Conservation (phyloP, 2,113 vertebrate genomes). For the Tauraco erythrolophus region DNA sequence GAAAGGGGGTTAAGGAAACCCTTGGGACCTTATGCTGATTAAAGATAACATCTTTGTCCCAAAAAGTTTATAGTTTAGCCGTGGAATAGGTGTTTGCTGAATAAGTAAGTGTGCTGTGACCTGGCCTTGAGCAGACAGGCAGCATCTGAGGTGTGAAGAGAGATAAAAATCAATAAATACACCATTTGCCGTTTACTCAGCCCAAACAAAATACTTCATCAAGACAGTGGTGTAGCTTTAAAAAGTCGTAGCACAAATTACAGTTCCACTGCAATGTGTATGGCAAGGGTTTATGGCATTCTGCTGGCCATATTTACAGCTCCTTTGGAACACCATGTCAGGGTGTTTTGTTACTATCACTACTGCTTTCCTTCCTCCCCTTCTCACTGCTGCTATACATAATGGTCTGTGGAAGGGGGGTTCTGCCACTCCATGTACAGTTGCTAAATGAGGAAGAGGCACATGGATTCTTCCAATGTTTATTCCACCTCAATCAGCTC, state of each 20-base stretch:
- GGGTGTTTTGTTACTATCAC: background rate
- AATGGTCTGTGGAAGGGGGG: background rate
- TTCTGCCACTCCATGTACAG: background rate
- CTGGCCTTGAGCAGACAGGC: background rate
- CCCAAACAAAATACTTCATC: slow-evolving; percentile 36
- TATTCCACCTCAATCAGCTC: background rate
- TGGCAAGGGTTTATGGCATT: background rate
- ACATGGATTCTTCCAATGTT: background rate
- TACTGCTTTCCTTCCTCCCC: background rate
- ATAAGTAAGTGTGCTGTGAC: background rate
- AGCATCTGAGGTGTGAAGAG: background rate
- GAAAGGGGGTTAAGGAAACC: background rate
- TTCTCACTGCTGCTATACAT: background rate
- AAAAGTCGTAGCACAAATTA: background rate
- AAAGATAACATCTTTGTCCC: background rate
- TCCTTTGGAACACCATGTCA: background rate
- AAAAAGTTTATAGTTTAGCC: background rate
- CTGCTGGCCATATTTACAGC: background rate
- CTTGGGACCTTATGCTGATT: background rate
- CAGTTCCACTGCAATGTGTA: background rate
- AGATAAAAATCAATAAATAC: slow-evolving; percentile 46
- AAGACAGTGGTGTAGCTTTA: background rate
- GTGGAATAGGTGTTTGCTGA: background rate
- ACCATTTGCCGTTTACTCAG: slow-evolving; percentile 29
- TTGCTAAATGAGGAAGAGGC: background rate